Conservation (phyloP, 2,888 invertebrate genomes). For the Scaptomyza reducta region DNA sequence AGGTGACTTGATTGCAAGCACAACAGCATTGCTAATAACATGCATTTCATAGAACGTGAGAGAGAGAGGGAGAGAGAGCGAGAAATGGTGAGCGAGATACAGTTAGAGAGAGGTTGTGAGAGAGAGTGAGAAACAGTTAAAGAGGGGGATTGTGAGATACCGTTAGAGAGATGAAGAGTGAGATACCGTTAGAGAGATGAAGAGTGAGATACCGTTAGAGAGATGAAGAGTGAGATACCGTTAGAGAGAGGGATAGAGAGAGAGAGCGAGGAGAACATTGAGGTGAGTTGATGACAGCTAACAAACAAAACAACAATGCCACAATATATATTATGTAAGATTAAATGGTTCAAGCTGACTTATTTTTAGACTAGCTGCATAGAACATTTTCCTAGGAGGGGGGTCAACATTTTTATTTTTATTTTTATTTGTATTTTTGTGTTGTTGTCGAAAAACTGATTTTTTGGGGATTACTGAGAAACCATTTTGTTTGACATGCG, state of each 20-base stretch:
- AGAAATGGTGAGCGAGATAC: too few species aligned
- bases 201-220: too few species aligned
- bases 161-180: too few species aligned
- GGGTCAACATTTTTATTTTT: not conserved
- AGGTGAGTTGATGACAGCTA: constrained; percentile 11
- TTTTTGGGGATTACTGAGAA: too few species aligned
- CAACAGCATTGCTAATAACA: constrained; percentile 43
- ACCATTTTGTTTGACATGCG: not conserved
- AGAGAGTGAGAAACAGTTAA: too few species aligned
- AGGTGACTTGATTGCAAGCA: constrained; percentile 67
- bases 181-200: too few species aligned
- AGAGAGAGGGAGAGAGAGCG: not conserved
- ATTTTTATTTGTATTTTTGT: not conserved
- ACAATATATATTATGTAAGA: constrained; percentile 40
- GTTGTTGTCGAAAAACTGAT: too few species aligned
- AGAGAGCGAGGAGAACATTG: constrained; percentile 16
- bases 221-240: too few species aligned
- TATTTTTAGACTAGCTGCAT: constrained; percentile 39
- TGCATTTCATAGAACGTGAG: constrained; percentile 17
- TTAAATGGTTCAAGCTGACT: constrained; percentile 20
- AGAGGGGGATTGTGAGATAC: too few species aligned
- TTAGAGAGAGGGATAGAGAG: not conserved
- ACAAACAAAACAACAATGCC: constrained; percentile 31
- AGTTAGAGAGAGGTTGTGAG: not conserved
- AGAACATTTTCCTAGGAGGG: not conserved